phyloP scores from a whole-genome alignment of 2,888 invertebrate genomes.

The Rutpela maculata region DNA sequence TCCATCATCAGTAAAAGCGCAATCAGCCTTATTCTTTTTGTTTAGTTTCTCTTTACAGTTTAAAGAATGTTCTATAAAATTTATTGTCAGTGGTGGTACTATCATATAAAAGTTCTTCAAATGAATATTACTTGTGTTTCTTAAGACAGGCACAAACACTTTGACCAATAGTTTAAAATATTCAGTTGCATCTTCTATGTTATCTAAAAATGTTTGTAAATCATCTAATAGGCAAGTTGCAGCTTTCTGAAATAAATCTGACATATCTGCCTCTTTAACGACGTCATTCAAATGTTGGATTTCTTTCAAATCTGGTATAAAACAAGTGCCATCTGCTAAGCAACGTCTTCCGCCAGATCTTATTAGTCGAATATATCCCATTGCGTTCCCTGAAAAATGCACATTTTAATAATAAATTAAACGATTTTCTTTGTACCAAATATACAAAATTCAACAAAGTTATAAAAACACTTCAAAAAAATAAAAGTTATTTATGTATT shows the following conservation, averaged over 20 bases:
- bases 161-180: conserved; percentile 89
- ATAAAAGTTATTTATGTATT: no score
- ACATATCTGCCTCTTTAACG: conserved; percentile 78
- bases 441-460: no score
- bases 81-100: conserved; percentile 94
- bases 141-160: conserved; percentile 93
- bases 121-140: conserved; percentile 90
- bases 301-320: conserved; percentile 87
- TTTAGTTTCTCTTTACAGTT: conserved; percentile 93
- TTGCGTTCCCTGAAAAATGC: conserved; percentile 83
- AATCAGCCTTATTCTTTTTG: conserved; percentile 91
- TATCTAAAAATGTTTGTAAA: conserved; percentile 85
- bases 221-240: conserved; percentile 86
- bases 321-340: conserved; percentile 92
- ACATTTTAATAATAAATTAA: not conserved
- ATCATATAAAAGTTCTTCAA: conserved; percentile 94
- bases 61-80: conserved; percentile 95
- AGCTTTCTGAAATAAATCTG: conserved; percentile 79
- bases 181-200: conserved; percentile 92
- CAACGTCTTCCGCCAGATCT: conserved; percentile 95
- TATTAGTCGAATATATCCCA: conserved; percentile 96
- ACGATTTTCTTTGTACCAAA: no score
- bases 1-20: conserved; percentile 98
- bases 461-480: no score
- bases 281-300: conserved; percentile 78